Conservation (phyloP, 2,113 vertebrate genomes). For the Anas platyrhynchos region DNA sequence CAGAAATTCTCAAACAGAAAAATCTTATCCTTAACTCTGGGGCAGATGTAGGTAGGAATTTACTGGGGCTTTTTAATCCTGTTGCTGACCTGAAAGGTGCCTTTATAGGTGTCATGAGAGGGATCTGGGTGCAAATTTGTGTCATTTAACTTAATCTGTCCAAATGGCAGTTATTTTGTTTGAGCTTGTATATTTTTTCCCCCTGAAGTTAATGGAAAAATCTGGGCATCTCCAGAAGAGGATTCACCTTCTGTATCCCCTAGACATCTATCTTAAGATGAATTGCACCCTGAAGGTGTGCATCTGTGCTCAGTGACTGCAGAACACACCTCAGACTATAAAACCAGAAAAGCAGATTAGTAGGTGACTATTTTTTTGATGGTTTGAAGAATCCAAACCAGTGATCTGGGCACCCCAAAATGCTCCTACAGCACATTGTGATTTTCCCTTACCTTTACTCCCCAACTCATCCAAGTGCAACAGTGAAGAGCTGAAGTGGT, state of each 20-base stretch:
- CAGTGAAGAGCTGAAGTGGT: not conserved
- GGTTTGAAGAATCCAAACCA: not conserved
- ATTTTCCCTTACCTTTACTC: not conserved
- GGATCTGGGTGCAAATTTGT: not conserved
- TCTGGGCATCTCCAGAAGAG: not conserved
- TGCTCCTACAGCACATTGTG: not conserved
- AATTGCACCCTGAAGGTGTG: not conserved
- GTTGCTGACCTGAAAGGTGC: not conserved
- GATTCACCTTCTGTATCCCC: not conserved
- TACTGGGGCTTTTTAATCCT: not conserved
- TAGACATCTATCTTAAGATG: not conserved
- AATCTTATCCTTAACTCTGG: not conserved
- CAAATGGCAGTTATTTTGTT: not conserved
- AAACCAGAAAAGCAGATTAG: not conserved
- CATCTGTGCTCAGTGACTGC: not conserved
- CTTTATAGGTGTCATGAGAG: not conserved
- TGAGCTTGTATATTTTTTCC: not conserved
- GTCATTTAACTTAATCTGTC: not conserved
- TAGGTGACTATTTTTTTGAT: not conserved
- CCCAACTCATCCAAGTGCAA: not conserved
- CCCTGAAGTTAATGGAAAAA: not conserved
- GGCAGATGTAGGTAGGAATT: not conserved
- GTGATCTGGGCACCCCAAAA: not conserved
- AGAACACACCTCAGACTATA: not conserved
- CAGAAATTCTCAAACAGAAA: not conserved